Conservation (phyloP, 2,113 vertebrate genomes). For the Silurus asotus region DNA sequence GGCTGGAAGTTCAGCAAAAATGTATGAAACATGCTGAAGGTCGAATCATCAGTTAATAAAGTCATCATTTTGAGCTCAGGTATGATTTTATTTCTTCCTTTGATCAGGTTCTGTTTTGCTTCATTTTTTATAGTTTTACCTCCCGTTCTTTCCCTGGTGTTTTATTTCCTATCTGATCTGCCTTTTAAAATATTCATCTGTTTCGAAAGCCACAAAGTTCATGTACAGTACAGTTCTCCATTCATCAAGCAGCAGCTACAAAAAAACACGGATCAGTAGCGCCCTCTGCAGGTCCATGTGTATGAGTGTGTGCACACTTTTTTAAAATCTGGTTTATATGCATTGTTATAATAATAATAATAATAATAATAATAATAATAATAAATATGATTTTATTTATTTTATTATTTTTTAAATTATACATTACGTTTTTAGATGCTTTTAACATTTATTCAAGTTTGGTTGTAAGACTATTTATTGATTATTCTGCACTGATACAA, state of each 20-base stretch:
- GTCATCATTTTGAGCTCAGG: background rate
- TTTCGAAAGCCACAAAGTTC: background rate
- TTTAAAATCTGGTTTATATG: too few relatives aligned
- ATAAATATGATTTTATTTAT: too few relatives aligned
- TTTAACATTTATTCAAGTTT: too few relatives aligned
- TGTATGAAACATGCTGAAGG: background rate
- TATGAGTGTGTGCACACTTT: too few relatives aligned
- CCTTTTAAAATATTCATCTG: background rate
- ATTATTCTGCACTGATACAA: too few relatives aligned
- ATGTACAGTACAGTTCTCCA: background rate
- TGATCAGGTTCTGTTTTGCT: too few relatives aligned
- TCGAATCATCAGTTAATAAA: background rate
- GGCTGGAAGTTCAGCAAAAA: background rate
- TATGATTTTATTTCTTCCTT: background rate
- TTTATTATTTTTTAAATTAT: too few relatives aligned
- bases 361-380: too few relatives aligned
- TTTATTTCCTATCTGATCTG: background rate
- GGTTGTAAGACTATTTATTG: too few relatives aligned
- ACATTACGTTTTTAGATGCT: too few relatives aligned
- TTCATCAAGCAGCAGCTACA: background rate
- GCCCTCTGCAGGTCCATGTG: background rate
- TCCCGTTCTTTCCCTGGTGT: background rate
- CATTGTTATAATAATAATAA: too few relatives aligned
- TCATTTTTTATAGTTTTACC: background rate
- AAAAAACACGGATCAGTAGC: background rate